phyloP scores from a whole-genome alignment of 2,888 invertebrate species.

The Stratiomys singularior region DNA sequence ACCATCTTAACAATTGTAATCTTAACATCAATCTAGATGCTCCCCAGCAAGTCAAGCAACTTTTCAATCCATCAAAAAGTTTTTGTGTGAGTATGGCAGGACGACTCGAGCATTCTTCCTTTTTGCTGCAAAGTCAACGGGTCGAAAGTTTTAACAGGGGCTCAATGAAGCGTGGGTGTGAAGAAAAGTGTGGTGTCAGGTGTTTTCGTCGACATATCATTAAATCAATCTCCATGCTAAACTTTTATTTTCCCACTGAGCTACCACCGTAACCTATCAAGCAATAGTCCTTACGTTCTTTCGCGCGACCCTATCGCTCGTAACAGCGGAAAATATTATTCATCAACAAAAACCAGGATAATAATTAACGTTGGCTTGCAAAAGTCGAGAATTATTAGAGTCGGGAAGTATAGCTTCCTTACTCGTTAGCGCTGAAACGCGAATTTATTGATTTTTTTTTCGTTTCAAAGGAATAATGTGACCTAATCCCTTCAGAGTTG shows the following conservation, averaged over 20 bases:
- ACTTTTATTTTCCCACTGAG: slow-evolving; percentile 9
- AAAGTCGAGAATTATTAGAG: slow-evolving; percentile 13
- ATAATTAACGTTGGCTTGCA: slow-evolving; percentile 15
- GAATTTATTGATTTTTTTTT: slow-evolving; percentile 19
- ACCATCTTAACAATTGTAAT: not conserved
- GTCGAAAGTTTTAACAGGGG: not conserved
- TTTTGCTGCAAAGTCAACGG: not conserved
- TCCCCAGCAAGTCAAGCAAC: slow-evolving; percentile 32
- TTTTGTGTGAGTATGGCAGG: not conserved
- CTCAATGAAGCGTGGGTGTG: not conserved
- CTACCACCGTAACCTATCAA: not conserved
- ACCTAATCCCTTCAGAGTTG: no score
- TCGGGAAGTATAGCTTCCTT: not conserved
- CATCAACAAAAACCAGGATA: slow-evolving; percentile 12
- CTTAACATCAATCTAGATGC: slow-evolving; percentile 27
- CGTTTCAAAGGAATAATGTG: no score
- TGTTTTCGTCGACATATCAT: slow-evolving; percentile 50
- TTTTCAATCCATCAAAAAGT: slow-evolving; percentile 37
- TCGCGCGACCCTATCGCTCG: not conserved
- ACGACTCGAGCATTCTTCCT: not conserved
- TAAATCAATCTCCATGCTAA: slow-evolving; percentile 49
- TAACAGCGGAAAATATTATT: slow-evolving; percentile 16
- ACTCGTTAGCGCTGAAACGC: slow-evolving; percentile 16
- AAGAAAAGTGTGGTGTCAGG: slow-evolving; percentile 35
- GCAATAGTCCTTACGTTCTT: not conserved